Percentiles rank a stretch among this genome's conserved stretches.
phyloP scores from a whole-genome alignment of 2,888 invertebrate species.

The Cheilosia impressa region DNA sequence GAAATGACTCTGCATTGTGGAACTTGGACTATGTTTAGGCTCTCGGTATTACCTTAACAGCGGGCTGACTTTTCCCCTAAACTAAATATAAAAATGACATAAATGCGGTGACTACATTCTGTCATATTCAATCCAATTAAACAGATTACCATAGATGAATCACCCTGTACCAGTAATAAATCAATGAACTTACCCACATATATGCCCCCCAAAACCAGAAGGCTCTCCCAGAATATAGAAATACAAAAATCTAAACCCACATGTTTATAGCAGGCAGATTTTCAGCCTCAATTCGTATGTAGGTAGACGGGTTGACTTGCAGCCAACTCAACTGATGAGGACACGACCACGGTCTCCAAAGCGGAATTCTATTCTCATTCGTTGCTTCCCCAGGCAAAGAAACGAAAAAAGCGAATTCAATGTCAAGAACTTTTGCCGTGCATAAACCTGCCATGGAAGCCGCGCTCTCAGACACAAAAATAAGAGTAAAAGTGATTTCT shows the following conservation, averaged over 20 bases:
- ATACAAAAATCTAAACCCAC: slow-evolving; percentile 10
- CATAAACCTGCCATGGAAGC: slow-evolving; percentile 5
- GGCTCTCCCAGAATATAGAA: slow-evolving; percentile 9
- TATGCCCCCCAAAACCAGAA: slow-evolving; percentile 13
- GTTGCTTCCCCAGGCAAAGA: background rate
- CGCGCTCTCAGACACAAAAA: slow-evolving; percentile 9
- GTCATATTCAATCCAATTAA: slow-evolving; percentile 3
- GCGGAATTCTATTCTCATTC: slow-evolving; percentile 24
- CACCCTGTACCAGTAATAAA: slow-evolving; percentile 27
- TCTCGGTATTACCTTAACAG: background rate
- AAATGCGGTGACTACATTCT: background rate
- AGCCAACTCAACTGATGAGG: slow-evolving; percentile 9
- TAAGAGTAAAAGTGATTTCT: slow-evolving; percentile 41
- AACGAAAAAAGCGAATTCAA: slow-evolving; percentile 32
- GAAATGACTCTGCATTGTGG: slow-evolving; percentile 1
- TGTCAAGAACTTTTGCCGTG: slow-evolving; percentile 44
- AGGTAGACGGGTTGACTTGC: slow-evolving; percentile 43
- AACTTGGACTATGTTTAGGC: background rate
- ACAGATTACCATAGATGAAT: slow-evolving; percentile 11
- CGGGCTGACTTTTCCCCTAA: background rate
- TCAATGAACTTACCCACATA: slow-evolving; percentile 15
- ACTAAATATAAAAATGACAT: slow-evolving; percentile 41
- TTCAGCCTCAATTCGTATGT: slow-evolving; percentile 20
- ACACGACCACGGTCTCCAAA: slow-evolving; percentile 15
- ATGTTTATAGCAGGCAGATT: background rate